Percentiles rank a stretch among this genome's conserved stretches.
phyloP scores from a whole-genome alignment of 2,888 invertebrate species.

The Leucoptera coffeella region DNA sequence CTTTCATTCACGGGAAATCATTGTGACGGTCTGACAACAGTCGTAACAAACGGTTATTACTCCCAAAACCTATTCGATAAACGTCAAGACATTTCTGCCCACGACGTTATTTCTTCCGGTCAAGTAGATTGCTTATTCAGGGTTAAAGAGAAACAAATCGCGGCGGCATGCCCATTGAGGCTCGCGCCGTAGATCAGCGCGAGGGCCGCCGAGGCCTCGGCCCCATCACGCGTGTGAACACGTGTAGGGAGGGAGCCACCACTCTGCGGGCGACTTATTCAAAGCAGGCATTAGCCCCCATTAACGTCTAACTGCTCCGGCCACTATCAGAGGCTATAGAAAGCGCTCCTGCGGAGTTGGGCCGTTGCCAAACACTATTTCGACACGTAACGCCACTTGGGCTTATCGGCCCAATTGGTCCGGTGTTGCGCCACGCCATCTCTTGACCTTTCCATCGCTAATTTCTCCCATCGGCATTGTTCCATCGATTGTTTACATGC shows the following conservation, averaged over 20 bases:
- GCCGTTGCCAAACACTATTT: constrained; percentile 20
- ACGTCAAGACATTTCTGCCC: too few relatives aligned
- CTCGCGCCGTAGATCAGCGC: constrained; percentile 16
- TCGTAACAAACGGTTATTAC: too few relatives aligned
- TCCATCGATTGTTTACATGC: too few relatives aligned
- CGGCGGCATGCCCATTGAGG: background rate
- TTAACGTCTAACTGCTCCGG: constrained; percentile 4
- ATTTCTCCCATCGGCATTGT: too few relatives aligned
- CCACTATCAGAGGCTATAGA: too few relatives aligned
- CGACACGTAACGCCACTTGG: constrained; percentile 11
- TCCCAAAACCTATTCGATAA: too few relatives aligned
- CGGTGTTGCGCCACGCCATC: too few relatives aligned
- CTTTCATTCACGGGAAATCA: too few relatives aligned
- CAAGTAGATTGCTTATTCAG: too few relatives aligned
- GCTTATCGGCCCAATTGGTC: background rate
- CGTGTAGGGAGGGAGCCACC: constrained; percentile 7
- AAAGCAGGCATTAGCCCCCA: constrained; percentile 27
- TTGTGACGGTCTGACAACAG: too few relatives aligned
- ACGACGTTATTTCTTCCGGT: too few relatives aligned
- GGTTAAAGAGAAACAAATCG: constrained; percentile 11
- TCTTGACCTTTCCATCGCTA: too few relatives aligned
- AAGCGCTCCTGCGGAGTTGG: constrained; percentile 21
- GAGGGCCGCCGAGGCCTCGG: constrained; percentile 15
- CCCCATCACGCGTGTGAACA: constrained; percentile 9
- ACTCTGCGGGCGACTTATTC: constrained; percentile 25